Conservation (phyloP, 2,797 vertebrate genomes). For the Macroramphosus scolopax region DNA sequence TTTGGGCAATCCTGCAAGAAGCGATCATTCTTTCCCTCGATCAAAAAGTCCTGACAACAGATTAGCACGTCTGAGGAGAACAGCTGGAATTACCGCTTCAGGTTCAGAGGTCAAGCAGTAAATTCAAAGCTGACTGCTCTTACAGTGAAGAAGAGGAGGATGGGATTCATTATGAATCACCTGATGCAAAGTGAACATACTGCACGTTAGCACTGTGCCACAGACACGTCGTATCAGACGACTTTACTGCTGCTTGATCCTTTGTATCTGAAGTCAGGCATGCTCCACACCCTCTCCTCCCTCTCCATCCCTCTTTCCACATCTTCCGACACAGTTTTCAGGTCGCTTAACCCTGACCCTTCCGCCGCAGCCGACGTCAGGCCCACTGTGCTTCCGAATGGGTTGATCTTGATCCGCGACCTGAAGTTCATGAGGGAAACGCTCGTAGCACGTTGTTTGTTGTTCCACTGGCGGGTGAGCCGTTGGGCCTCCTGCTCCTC, state of each 20-base stretch:
- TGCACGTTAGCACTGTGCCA: no score
- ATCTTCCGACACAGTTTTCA: slow-evolving; percentile 92
- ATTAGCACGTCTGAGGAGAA: no score
- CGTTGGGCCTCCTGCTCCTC: slow-evolving; percentile 88
- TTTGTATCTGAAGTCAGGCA: slow-evolving; percentile 88
- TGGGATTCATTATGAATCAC: no score
- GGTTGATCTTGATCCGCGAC: slow-evolving; percentile 88
- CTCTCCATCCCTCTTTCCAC: slow-evolving; percentile 80
- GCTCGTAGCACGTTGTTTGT: slow-evolving; percentile 83
- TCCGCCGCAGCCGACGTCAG: slow-evolving; percentile 83
- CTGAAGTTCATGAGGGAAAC: slow-evolving; percentile 84
- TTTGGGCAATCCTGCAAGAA: no score
- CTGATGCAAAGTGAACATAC: no score
- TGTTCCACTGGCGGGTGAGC: slow-evolving; percentile 88
- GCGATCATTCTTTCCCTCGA: no score
- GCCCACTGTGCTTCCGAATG: slow-evolving; percentile 87
- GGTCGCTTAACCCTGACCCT: slow-evolving; percentile 59
- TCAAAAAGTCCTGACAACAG: no score
- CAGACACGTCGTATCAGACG: slow-evolving; percentile 37
- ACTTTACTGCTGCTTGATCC: slow-evolving; percentile 56
- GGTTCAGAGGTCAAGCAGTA: no score
- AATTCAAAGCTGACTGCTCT: no score
- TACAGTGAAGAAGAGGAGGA: no score
- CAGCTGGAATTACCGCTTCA: no score
- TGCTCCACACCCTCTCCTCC: slow-evolving; percentile 86